A percentile compares a stretch with the other conserved stretches of the same genome.
Conservation (phyloP, 2,797 vertebrate species). For the Pelodytes ibericus region DNA sequence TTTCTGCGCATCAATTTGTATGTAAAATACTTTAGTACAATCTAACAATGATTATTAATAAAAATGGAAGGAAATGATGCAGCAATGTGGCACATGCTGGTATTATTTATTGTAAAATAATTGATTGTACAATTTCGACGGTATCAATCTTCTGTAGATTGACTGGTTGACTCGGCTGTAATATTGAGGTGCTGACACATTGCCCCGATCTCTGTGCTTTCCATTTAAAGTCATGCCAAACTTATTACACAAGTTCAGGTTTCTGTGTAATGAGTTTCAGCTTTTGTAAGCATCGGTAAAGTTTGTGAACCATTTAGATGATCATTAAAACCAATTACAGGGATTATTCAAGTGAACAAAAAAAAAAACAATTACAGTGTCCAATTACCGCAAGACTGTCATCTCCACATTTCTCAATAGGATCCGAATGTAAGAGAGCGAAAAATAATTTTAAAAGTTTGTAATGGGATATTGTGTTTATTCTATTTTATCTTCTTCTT, state of each 20-base stretch:
- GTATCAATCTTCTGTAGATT: background rate
- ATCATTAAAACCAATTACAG: constrained; percentile 43
- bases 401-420: constrained; percentile 47
- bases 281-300: constrained; percentile 30
- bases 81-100: no score
- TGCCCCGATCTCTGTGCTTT: background rate
- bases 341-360: constrained; percentile 21
- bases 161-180: background rate
- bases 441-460: constrained; percentile 13
- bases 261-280: constrained; percentile 7
- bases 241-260: constrained; percentile 29
- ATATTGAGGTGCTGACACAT: background rate
- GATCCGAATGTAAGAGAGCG: constrained; percentile 55
- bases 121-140: background rate
- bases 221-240: background rate
- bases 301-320: background rate
- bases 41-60: no score
- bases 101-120: no score
- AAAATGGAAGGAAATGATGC: no score
- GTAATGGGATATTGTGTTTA: background rate
- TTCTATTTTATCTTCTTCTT: background rate
- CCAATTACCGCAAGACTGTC: constrained; percentile 47
- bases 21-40: no score
- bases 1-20: no score
- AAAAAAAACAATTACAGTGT: constrained; percentile 39